Base-by-base conservation (phyloP, 2,113 vertebrate genomes). In the Phyllostomus hastatus region DNA sequence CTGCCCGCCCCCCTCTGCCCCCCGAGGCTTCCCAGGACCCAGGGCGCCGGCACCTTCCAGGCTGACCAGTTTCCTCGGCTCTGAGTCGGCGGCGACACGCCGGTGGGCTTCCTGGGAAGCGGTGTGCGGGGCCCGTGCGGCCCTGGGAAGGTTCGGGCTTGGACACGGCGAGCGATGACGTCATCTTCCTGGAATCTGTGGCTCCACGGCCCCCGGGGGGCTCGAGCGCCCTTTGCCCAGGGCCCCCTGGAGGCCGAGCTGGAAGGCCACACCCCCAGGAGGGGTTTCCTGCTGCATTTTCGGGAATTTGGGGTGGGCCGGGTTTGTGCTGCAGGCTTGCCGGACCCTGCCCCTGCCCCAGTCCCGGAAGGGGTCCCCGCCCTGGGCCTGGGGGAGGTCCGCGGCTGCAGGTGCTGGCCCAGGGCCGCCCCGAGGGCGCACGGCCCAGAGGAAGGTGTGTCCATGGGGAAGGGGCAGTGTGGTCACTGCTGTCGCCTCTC, bases 121-220 rank as follows among this genome's bases (percentile, higher is more conserved):
- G 75, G 97, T 97, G 94, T 22, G 92, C 75, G 95, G 95, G 97
- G 94, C 82, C 76, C 94, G 97, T 35, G 43, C 46, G 87, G 96
- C 95, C 95, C 94, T 84, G 95, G 96, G 97, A 96, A 97, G 97
- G 97, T 95, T 97, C 96, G 6, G 97, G 95, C 4, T 64, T 14
- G 11, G 26, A 64, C 1, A 1, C 98, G 98, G 95, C 97, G 95
- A 88, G 97, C 12, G 91, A 83, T 98, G 98, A 98, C 95, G 82
- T 98, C 98, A 98, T 98, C 97, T 99, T 98, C 98, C 98, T 98
- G 98, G 98, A 98, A 98, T 98, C 94, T 90, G 66, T 96, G 98
- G 94, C 97, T 97, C 57, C 87, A 89, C 70, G 67, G 82, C 70
- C 95, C 96, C 81, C 82, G 91, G 95, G 96, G 97, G 97, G 96